Base-by-base conservation (phyloP, 1,140 invertebrate genomes). In the Cotesia chilonis region DNA sequence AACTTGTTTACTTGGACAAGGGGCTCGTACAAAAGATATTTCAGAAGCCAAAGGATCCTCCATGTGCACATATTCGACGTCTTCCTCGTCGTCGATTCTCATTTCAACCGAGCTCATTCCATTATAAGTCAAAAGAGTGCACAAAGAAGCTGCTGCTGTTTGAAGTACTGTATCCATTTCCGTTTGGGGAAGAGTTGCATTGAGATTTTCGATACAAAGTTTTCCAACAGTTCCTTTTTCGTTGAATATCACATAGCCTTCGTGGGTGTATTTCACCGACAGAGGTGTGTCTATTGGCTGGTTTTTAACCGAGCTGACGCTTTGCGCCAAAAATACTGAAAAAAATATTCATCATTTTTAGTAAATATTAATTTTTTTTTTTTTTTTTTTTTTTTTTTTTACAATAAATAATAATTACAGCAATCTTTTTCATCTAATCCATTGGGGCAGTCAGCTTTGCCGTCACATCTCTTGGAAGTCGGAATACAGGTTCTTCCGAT, bases 401-500 rank as follows among this genome's bases (percentile, higher is more conserved):
- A 47, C 41, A 47, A 47, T 9, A 9, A 47, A 47, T 47, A 60
- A 70, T 74, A 90, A 93, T 92, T 86, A 95, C 94, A 86, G 79
- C 95, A 96, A 77, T 92, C 92, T 79, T 92, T 90, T 82, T 97
- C 95, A 76, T 97, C 95, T 74, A 92, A 93, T 10, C 93, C 94
- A 82, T 95, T 94, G 0, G 93, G 91, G 80, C 95, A 97, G 82
- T 97, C 94, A 0, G 89, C 85, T 61, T 91, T 90, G 52, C 94
- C 94, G 81, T 96, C 94, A 82, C 95, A 97, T 68, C 92, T 89
- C 75, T 92, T 90, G 51, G 89, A 87, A 4, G 86, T 85, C 0
- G 92, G 89, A 74, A 96, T 90, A 81, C 95, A 97, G 9, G 88
- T 88, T 68, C 91, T 88, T 9, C 93, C 91, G 35, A 93, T 88